Base-by-base conservation (phyloP, 2,888 invertebrate species). In the Zaprionus obscuricornis region DNA sequence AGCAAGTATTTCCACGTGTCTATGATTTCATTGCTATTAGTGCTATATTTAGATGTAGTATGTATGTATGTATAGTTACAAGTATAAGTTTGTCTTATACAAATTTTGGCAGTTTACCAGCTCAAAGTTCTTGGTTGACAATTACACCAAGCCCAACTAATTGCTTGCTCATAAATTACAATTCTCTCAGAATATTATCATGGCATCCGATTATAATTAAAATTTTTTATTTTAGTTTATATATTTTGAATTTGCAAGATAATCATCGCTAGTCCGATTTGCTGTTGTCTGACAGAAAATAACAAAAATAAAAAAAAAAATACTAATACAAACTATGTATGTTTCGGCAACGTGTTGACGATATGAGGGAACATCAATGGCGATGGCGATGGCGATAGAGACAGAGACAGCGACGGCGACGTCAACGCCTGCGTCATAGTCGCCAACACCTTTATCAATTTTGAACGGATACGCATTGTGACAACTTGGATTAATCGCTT, bases 401-500 rank as follows among this genome's bases (percentile, higher is more conserved):
- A n/a, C n/a, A n/a, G n/a, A n/a, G n/a, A 46, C 10, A 10, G 40
- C 22, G 18, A 64, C 36, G 58, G 16, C 26, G 11, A 17, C 37
- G 33, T 27, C 16, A 45, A 27, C 33, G 37, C 7, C 47, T 13
- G 5, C 40, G 31, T 5, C 26, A 11, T 42, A 42, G 33, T 11
- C 29, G 60, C 34, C 60, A 52, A 55, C 47, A 65, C 66, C 79
- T 74, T 74, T 74, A 74, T 74, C 74, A 74, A 78, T 74, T 69
- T 60, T 50, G 64, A 43, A 70, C 57, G 45, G 67, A 42, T 57
- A 55, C 65, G 72, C 63, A 47, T 59, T 67, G 37, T 74, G 81
- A 68, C 85, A 74, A 65, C 52, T 66, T 66, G 74, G 65, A 71
- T 84, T 81, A 81, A 86, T 86, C 66, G 84, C 29, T 73, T 58